Evolutionary conservation across 2,113 vertebrate genomes (phyloP).

Genomic region (Mormyrus iriodes): DNA sequence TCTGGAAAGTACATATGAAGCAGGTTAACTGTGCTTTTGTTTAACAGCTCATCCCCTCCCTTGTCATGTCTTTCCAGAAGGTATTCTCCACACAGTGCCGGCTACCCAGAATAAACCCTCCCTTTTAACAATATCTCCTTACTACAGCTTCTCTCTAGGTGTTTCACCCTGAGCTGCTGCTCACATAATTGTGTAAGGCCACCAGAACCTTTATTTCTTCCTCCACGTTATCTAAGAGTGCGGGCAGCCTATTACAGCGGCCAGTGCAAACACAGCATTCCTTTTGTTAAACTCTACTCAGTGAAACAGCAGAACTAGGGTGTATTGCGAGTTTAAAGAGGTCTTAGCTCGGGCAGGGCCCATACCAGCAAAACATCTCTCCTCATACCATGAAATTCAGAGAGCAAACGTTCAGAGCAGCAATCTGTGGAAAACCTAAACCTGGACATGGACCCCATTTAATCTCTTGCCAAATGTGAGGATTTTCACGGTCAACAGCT

Average conservation of each 20-base stretch:
- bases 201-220: background rate
- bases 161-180: background rate
- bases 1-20: background rate
- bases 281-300: background rate
- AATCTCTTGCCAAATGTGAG: background rate
- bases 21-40: background rate
- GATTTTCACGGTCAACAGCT: background rate
- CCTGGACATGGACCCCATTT: background rate
- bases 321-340: background rate
- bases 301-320: background rate
- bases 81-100: background rate
- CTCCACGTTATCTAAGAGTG: background rate
- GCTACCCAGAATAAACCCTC: background rate
- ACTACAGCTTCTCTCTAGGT: background rate
- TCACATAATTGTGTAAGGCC: background rate
- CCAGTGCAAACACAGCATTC: background rate
- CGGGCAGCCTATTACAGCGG: background rate
- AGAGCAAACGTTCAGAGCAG: conserved; percentile 1
- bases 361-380: background rate
- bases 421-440: background rate
- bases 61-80: background rate
- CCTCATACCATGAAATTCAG: background rate
- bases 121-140: background rate
- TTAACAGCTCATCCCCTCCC: background rate
- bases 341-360: background rate